Conservation (phyloP, 2,113 vertebrate species). For the Colaptes auratus region DNA sequence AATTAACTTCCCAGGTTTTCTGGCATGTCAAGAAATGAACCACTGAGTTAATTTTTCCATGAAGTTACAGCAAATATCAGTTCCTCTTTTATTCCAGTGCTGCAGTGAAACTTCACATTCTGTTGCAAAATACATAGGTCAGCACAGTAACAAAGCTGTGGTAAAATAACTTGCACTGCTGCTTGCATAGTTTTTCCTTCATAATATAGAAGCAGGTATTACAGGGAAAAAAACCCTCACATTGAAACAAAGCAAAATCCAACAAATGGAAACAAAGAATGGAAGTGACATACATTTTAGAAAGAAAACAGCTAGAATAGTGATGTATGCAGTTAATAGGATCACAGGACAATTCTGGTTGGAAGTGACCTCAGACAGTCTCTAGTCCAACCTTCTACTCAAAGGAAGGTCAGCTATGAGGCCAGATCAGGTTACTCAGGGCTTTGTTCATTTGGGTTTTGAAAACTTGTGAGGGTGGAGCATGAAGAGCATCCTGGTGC, state of each 20-base stretch:
- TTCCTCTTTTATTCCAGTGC: slow-evolving; percentile 35
- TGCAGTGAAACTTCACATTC: not conserved
- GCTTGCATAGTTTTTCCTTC: not conserved
- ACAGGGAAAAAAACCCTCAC: not conserved
- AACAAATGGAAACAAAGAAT: not conserved
- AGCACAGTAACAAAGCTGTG: not conserved
- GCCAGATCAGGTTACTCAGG: not conserved
- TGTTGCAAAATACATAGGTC: not conserved
- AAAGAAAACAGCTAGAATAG: not conserved
- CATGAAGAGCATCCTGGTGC: not conserved
- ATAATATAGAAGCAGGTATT: not conserved
- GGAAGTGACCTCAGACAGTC: not conserved
- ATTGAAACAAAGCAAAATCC: not conserved
- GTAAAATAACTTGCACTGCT: not conserved
- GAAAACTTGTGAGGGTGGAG: not conserved
- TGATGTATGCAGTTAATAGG: not conserved
- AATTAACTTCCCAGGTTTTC: not conserved
- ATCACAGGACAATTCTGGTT: not conserved
- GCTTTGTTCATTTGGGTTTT: not conserved
- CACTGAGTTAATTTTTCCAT: not conserved
- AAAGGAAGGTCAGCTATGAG: not conserved
- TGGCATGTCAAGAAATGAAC: not conserved
- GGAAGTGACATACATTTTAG: not conserved
- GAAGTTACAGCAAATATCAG: not conserved
- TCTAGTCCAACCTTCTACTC: not conserved